A percentile compares a stretch with the other conserved stretches of the same genome.
Conservation (phyloP, 2,888 invertebrate species). For the Epistrophella euchroma region DNA sequence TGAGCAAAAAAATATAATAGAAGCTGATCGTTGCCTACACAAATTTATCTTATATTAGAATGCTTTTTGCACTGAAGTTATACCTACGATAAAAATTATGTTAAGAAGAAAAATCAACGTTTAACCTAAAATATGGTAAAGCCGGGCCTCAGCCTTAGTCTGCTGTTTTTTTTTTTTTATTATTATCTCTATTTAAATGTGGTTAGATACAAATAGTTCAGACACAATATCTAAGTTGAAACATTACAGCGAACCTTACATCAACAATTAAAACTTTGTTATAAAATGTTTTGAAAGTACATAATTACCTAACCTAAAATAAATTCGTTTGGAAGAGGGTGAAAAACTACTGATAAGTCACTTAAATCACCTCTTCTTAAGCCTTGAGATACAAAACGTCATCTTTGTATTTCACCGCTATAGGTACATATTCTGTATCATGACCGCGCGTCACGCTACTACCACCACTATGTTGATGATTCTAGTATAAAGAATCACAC, state of each 20-base stretch:
- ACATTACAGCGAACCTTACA: neutral
- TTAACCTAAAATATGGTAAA: no score
- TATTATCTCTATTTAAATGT: neutral
- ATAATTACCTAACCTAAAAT: neutral
- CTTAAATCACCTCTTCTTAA: slow-evolving; percentile 33
- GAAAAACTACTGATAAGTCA: slow-evolving; percentile 32
- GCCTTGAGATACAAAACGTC: slow-evolving; percentile 49
- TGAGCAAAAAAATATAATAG: no score
- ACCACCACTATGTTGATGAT: neutral
- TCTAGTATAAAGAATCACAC: slow-evolving; percentile 5
- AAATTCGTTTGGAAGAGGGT: slow-evolving; percentile 1
- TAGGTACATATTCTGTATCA: neutral
- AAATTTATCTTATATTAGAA: no score
- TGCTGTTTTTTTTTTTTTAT: no score
- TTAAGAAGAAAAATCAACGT: no score
- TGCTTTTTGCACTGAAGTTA: no score
- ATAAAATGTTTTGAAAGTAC: neutral
- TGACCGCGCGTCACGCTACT: neutral
- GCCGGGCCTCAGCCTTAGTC: no score
- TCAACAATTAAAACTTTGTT: neutral
- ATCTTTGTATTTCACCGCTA: slow-evolving; percentile 13
- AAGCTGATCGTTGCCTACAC: no score
- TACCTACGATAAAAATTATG: no score
- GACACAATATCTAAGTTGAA: neutral
- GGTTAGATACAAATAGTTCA: neutral